These are phyloP conservation scores for Tachysurus vachellii DNA, from an alignment of 2,113 vertebrate genomes.

Conservation along the genomic window DNA sequence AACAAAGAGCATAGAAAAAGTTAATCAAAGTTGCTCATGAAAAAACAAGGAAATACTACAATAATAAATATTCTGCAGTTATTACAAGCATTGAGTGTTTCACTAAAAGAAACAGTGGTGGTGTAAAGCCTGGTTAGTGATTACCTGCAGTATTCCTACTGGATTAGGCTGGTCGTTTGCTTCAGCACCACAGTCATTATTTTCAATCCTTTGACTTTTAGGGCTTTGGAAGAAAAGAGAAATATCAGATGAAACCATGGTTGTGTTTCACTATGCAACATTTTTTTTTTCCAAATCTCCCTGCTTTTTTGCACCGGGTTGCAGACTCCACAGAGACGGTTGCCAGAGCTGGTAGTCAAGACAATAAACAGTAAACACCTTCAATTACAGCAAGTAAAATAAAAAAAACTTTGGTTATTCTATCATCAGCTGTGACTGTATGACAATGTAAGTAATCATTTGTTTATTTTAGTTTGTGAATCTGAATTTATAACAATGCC, in stretches of 20 bases:
- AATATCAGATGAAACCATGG: neutral
- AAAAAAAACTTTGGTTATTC: neutral
- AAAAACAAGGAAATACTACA: neutral
- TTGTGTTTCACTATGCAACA: neutral
- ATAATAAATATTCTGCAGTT: neutral
- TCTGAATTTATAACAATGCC: no score
- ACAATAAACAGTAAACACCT: neutral
- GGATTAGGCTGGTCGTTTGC: constrained; percentile 64
- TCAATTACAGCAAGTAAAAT: neutral
- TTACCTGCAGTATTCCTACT: constrained; percentile 74
- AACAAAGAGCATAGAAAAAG: neutral
- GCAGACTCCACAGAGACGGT: neutral
- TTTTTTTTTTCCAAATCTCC: neutral
- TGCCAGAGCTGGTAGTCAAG: neutral
- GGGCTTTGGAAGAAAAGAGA: constrained; percentile 44
- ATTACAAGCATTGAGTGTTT: neutral
- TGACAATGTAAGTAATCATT: neutral
- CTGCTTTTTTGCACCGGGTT: neutral
- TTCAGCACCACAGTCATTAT: constrained; percentile 61
- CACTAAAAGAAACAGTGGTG: neutral
- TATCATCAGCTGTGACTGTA: no score
- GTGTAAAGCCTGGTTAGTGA: neutral
- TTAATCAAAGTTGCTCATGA: neutral
- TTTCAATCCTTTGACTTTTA: constrained; percentile 56
- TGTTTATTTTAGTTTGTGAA: neutral